Percentiles rank a stretch among this genome's conserved stretches.
phyloP scores from a whole-genome alignment of 2,888 invertebrate genomes.

The Nebria brevicollis region DNA sequence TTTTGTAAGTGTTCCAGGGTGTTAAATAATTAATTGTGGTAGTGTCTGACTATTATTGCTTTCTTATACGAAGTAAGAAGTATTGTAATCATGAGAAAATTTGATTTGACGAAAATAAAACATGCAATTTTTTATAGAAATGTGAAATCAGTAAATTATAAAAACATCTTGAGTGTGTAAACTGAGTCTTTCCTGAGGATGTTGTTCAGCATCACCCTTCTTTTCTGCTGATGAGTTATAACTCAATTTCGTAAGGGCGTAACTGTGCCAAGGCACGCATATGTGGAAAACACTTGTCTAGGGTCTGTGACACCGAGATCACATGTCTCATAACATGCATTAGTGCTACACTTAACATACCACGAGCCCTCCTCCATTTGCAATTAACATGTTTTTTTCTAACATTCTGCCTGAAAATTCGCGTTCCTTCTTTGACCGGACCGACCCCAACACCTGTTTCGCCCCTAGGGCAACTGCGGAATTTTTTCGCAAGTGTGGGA shows the following conservation, averaged over 20 bases:
- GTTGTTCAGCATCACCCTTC: background rate
- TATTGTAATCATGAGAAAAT: too few relatives aligned
- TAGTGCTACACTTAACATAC: background rate
- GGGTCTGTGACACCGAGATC: background rate
- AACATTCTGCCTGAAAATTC: background rate
- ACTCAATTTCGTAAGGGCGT: background rate
- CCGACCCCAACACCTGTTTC: background rate
- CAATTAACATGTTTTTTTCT: background rate
- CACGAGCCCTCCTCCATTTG: background rate
- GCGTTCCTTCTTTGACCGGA: background rate
- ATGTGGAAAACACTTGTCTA: background rate
- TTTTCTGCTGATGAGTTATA: background rate
- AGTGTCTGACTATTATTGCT: too few relatives aligned
- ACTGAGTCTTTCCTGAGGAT: background rate
- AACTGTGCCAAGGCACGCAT: background rate
- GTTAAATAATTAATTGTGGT: too few relatives aligned
- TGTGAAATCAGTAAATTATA: background rate
- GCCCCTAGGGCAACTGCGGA: background rate
- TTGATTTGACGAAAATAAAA: too few relatives aligned
- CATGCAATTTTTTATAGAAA: background rate
- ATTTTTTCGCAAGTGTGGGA: background rate
- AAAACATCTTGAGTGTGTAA: background rate
- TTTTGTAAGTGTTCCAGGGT: too few relatives aligned
- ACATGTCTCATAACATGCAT: conserved; percentile 1
- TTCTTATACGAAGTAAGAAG: too few relatives aligned